A percentile compares a stretch with the other conserved stretches of the same genome.
Conservation (phyloP, 2,797 vertebrate genomes). For the Megaceryle alcyon region DNA sequence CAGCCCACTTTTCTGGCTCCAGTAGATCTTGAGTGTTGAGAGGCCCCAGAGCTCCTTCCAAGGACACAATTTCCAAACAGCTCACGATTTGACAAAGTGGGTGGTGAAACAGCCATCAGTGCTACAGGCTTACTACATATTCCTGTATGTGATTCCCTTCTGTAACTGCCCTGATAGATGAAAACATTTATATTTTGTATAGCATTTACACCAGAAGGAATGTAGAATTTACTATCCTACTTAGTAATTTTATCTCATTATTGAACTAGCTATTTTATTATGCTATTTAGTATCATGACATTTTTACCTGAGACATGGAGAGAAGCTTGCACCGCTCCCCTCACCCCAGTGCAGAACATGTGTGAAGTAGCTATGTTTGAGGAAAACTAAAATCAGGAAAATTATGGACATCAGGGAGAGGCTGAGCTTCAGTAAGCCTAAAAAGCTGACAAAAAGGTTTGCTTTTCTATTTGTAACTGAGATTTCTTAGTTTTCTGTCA, state of each 20-base stretch:
- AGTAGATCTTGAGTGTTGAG: neutral
- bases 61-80: neutral
- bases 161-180: neutral
- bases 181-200: neutral
- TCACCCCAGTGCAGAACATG: neutral
- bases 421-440: neutral
- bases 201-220: neutral
- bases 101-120: neutral
- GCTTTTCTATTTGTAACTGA: neutral
- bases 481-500: neutral
- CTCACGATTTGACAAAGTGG: neutral
- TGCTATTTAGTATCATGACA: neutral
- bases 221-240: neutral
- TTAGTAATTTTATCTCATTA: neutral
- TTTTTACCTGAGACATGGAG: neutral
- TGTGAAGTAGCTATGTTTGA: neutral
- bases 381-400: neutral
- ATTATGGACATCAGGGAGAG: neutral
- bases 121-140: neutral
- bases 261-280: neutral
- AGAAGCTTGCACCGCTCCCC: neutral
- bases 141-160: neutral
- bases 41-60: neutral
- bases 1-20: neutral
- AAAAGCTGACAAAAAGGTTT: rapidly evolving